Percentiles rank a stretch among this genome's conserved stretches.
Conservation (phyloP, 2,113 vertebrate genomes). For the Pseudopipra pipra region DNA sequence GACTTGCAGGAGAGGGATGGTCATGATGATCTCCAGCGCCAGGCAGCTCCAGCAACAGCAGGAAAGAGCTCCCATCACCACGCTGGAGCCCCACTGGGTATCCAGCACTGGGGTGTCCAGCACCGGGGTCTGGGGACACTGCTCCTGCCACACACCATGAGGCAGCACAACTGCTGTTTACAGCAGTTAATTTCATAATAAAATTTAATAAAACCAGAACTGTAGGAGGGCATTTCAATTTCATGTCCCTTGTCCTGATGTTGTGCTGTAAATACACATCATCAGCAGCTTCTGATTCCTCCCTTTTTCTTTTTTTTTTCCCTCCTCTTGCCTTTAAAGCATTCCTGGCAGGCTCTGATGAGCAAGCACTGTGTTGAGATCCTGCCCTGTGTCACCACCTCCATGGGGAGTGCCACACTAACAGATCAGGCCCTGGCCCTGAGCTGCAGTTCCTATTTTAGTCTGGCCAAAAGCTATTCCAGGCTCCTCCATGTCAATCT, state of each 20-base stretch:
- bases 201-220: background rate
- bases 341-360: background rate
- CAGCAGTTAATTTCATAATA: background rate
- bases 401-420: background rate
- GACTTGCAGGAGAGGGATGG: background rate
- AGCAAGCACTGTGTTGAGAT: background rate
- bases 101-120: background rate
- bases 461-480: background rate
- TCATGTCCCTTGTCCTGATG: background rate
- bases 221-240: constrained; percentile 2
- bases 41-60: background rate
- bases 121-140: background rate
- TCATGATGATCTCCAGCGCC: background rate
- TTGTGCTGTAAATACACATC: background rate
- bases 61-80: rapidly evolving
- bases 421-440: background rate
- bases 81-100: rapidly evolving
- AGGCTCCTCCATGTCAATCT: background rate
- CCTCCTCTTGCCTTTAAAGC: background rate
- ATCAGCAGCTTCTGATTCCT: background rate
- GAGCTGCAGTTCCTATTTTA: background rate
- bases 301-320: background rate
- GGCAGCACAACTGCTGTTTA: background rate
- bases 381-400: background rate
- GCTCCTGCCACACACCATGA: rapidly evolving